Evolutionary conservation across 2,888 invertebrate species (phyloP).

Genomic region (Ophonus ardosiacus): DNA sequence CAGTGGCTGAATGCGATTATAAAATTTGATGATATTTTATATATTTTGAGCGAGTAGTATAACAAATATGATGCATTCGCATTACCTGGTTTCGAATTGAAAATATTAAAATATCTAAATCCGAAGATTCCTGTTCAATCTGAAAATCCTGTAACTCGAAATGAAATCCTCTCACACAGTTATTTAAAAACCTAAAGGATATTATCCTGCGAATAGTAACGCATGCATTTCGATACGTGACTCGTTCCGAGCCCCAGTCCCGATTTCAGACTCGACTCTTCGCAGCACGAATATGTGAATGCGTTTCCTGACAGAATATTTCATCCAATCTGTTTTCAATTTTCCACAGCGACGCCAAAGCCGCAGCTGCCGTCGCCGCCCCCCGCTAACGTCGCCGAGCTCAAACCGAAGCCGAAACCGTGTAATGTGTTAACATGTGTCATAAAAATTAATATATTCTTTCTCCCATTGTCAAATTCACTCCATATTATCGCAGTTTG

Average conservation of each 20-base stretch:
- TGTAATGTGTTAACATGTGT: conserved; percentile 37
- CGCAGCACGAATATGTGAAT: conserved; percentile 15
- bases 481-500: background rate
- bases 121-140: background rate
- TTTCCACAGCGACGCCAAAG: conserved; percentile 28
- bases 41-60: background rate
- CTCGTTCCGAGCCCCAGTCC: background rate
- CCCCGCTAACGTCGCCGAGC: background rate
- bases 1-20: background rate
- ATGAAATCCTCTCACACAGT: conserved; percentile 13
- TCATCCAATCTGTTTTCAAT: conserved; percentile 56
- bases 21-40: background rate
- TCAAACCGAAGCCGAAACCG: background rate
- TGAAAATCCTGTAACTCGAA: background rate
- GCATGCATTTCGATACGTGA: conserved; percentile 23
- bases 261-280: background rate
- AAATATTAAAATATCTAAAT: background rate
- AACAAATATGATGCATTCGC: background rate
- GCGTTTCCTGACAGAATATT: conserved; percentile 51
- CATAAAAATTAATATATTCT: conserved; percentile 24
- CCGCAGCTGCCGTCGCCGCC: conserved; percentile 1
- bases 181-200: conserved; percentile 26
- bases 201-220: conserved; percentile 10
- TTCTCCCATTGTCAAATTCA: background rate
- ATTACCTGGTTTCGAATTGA: background rate